Evolutionary conservation across 1,140 invertebrate genomes (phyloP).

Genomic region (Eufriesea mexicana): DNA sequence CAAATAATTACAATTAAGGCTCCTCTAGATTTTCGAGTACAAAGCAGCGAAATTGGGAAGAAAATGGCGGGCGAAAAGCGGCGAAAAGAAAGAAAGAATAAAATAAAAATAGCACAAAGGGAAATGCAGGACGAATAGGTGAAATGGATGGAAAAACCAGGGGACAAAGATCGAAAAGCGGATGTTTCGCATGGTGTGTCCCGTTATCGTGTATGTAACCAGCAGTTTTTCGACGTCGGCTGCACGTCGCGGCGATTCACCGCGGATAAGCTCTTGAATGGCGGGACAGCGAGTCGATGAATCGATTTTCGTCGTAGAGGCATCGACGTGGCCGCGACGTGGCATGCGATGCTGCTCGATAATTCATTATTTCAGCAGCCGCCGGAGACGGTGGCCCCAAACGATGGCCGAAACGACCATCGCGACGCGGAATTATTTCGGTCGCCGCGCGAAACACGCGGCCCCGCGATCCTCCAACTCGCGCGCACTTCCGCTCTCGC

Average conservation of each 20-base stretch:
- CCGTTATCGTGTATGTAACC: slow-evolving; percentile 4
- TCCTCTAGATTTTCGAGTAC: no score
- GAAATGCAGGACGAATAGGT: neutral
- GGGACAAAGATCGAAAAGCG: neutral
- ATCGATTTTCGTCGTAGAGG: slow-evolving; percentile 13
- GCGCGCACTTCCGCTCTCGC: neutral
- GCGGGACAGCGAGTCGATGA: slow-evolving; percentile 22
- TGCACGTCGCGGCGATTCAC: slow-evolving; percentile 11
- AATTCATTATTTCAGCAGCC: slow-evolving; percentile 29
- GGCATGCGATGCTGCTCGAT: slow-evolving; percentile 25
- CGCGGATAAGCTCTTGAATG: slow-evolving; percentile 21
- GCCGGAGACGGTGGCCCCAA: neutral
- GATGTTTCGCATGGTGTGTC: neutral
- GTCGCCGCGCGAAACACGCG: neutral
- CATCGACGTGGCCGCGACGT: slow-evolving; percentile 4
- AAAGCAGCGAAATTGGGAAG: no score
- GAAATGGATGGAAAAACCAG: neutral
- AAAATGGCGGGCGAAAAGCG: neutral
- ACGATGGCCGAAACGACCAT: neutral
- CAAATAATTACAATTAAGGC: no score
- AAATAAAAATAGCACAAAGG: no score
- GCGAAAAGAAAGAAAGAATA: neutral
- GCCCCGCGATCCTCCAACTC: neutral
- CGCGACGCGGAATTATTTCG: slow-evolving; percentile 9
- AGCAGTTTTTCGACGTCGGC: slow-evolving; percentile 12